Base-by-base conservation (phyloP, 2,113 vertebrate genomes). In the Salvator merianae region DNA sequence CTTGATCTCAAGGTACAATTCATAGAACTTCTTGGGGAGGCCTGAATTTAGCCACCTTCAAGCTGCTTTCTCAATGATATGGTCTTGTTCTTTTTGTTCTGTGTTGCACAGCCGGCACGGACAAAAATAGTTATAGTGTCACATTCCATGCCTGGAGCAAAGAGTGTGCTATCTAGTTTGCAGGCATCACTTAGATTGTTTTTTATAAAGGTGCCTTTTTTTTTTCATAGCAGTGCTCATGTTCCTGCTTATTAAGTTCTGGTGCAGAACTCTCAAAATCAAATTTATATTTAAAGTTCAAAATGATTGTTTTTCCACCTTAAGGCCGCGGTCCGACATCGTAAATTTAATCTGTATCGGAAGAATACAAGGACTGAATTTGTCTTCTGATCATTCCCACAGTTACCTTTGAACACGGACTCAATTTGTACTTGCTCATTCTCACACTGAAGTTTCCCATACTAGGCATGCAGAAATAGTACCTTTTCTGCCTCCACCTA, bases 111-210 rank as follows among this genome's bases (percentile, higher is more conserved):
- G 0, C 86, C 85, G 72, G 53, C 0, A 12, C 6, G 36, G 59
- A 88, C 90, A 83, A 84, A 95, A 95, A 94, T 94, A 95, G 90
- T 43, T 26, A 26, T 69, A 66, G 69, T 36, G 76, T 89, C 87
- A 87, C 85, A 86, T 89, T 87, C 85, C 77, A 30, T 50, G 84
- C 78, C 0, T 9, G 38, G 71, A 83, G 77, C 87, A 84, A 77
- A 85, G 81, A 68, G 8, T 86, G 81, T 0, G 0, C 73, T 90
- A 78, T 92, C 91, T 89, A 69, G 69, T 75, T 65, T 79, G 14
- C 47, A 66, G 87, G 8, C 36, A 62, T 78, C 40, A 76, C 34
- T 53, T 4, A 81, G 30, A 40, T 65, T 85, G 34, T 88, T 83
- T 84, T 66, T 77, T 69, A 75, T 76, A 43, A 83, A 80, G 34